These are phyloP conservation scores for Falco peregrinus DNA, from an alignment of 2,797 vertebrate species.

Conservation along the genomic window DNA sequence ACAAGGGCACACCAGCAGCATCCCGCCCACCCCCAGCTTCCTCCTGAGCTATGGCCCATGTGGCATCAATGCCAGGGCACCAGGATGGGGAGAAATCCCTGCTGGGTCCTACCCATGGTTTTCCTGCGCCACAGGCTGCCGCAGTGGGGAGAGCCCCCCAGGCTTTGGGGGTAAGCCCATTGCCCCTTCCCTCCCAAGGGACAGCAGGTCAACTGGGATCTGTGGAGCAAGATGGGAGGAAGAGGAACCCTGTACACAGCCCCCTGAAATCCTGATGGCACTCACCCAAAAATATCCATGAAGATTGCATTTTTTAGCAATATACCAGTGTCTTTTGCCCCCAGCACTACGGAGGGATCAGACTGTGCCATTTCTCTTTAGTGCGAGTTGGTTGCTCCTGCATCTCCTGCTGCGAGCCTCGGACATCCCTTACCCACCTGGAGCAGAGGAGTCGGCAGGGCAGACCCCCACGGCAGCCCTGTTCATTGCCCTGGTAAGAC, in stretches of 20 bases:
- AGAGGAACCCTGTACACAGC: rapidly evolving
- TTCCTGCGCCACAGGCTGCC: background rate
- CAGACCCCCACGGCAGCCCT: rapidly evolving
- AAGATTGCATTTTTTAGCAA: background rate
- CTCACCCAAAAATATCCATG: rapidly evolving
- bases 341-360: rapidly evolving
- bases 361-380: rapidly evolving
- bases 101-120: background rate
- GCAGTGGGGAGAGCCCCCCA: rapidly evolving
- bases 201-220: background rate
- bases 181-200: background rate
- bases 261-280: background rate
- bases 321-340: background rate
- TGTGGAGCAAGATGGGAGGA: background rate
- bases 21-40: no score
- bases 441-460: background rate
- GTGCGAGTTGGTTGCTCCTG: background rate
- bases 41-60: background rate
- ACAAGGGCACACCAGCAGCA: background rate
- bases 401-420: background rate
- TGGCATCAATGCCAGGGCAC: background rate
- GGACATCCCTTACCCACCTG: rapidly evolving
- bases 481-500: background rate
- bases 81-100: background rate
- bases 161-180: background rate